Evolutionary conservation across 1,140 invertebrate genomes (phyloP).

Genomic region (Brachionus sp.): DNA sequence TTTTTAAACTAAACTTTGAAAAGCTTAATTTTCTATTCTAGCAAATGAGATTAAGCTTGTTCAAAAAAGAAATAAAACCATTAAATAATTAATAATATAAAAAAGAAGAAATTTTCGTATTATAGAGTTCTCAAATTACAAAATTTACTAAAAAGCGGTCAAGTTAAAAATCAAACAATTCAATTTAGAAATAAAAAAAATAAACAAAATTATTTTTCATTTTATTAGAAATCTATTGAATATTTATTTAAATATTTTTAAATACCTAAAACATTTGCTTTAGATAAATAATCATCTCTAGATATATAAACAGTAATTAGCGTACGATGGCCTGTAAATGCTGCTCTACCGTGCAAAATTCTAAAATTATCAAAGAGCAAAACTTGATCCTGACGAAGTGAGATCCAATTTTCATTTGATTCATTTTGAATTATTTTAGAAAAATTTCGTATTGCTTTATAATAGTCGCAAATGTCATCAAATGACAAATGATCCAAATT

Average conservation of each 20-base stretch:
- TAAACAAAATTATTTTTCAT: background rate
- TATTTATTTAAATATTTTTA: background rate
- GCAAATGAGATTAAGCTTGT: background rate
- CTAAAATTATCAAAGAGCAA: slow-evolving; percentile 74
- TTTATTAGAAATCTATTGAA: background rate
- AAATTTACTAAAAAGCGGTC: background rate
- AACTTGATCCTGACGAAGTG: slow-evolving; percentile 66
- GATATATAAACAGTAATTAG: slow-evolving; percentile 32
- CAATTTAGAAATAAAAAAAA: background rate
- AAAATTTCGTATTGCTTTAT: slow-evolving; percentile 65
- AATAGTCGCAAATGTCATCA: slow-evolving; percentile 64
- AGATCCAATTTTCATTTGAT: slow-evolving; percentile 63
- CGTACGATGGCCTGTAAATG: slow-evolving; percentile 62
- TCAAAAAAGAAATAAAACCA: background rate
- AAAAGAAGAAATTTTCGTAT: too few relatives aligned
- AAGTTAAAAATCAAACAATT: background rate
- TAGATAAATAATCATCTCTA: slow-evolving; percentile 30
- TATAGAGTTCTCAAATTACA: background rate
- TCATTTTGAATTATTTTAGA: slow-evolving; percentile 62
- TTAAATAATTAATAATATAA: background rate
- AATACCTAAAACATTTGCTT: background rate
- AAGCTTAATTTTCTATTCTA: background rate
- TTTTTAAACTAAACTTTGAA: background rate
- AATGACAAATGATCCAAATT: slow-evolving; percentile 62
- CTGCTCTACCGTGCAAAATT: slow-evolving; percentile 68